Evolutionary conservation across 2,888 invertebrate genomes (phyloP).

Genomic region (Busseola fusca): DNA sequence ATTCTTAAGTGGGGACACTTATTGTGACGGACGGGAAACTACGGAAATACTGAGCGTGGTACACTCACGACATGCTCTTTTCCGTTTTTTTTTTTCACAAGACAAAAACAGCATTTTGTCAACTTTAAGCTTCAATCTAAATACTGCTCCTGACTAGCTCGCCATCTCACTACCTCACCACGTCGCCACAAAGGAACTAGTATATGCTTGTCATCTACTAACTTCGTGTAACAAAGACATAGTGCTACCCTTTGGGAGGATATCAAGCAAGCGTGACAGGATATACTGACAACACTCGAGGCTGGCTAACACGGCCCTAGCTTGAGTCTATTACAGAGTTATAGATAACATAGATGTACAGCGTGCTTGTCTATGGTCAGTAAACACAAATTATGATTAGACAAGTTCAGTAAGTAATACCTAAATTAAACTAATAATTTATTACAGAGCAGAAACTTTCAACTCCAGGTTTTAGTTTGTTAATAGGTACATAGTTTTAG

Average conservation of each 20-base stretch:
- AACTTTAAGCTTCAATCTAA: background rate
- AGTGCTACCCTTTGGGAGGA: slow-evolving; percentile 23
- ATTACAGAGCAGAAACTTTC: too few species aligned
- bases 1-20: too few species aligned
- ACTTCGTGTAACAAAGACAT: background rate
- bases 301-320: background rate
- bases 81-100: too few species aligned
- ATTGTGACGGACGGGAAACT: too few species aligned
- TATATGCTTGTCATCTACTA: slow-evolving; percentile 10
- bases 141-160: background rate
- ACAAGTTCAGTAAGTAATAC: too few species aligned
- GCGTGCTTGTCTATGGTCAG: background rate
- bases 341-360: background rate
- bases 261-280: slow-evolving; percentile 23
- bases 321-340: background rate
- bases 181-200: slow-evolving; percentile 7
- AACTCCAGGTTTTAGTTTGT: too few species aligned
- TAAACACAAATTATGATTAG: too few species aligned
- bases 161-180: background rate
- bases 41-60: too few species aligned
- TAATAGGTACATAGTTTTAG: too few species aligned
- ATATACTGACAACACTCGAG: slow-evolving; percentile 10
- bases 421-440: too few species aligned
- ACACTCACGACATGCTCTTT: too few species aligned
- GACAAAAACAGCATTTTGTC: background rate